Conservation (phyloP, 92 coral and sea anemone genomes). For the Paramuricea clavata region DNA sequence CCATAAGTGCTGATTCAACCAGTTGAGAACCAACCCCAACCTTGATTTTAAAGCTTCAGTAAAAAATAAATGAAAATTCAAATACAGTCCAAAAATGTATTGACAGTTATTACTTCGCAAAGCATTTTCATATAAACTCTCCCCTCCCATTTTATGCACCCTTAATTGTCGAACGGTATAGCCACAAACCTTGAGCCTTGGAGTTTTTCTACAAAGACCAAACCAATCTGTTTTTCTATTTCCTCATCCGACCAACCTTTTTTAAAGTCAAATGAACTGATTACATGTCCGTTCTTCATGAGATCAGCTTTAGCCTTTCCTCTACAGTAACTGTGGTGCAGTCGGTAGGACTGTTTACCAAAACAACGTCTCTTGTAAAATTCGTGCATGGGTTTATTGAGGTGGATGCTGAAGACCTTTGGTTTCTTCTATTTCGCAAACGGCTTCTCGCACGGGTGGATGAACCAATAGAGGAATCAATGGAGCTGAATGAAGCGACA, state of each 20-base stretch:
- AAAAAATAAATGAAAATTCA: too few species aligned
- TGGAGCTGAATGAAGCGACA: conserved; percentile 12
- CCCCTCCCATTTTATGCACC: background rate
- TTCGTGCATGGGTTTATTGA: too few species aligned
- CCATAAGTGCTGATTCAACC: too few species aligned
- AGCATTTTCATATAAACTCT: background rate
- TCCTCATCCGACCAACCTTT: conserved; percentile 54
- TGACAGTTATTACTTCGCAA: background rate
- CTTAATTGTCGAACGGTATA: background rate
- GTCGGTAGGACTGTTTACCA: conserved; percentile 37
- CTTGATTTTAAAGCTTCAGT: too few species aligned
- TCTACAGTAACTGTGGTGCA: background rate
- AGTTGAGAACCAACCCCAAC: too few species aligned
- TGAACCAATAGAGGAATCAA: conserved; percentile 33
- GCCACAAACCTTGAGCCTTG: conserved; percentile 11
- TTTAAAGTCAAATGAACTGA: conserved; percentile 53
- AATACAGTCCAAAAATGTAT: background rate
- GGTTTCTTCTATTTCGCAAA: conserved; percentile 15
- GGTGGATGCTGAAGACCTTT: too few species aligned
- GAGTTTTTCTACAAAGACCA: background rate
- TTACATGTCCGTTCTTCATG: conserved; percentile 40
- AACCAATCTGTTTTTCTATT: conserved; percentile 7
- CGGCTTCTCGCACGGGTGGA: conserved; percentile 26
- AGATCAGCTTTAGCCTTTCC: too few species aligned
- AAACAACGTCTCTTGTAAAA: conserved; percentile 45